Conservation (phyloP, 2,113 vertebrate genomes). For the Sigmodon hispidus region DNA sequence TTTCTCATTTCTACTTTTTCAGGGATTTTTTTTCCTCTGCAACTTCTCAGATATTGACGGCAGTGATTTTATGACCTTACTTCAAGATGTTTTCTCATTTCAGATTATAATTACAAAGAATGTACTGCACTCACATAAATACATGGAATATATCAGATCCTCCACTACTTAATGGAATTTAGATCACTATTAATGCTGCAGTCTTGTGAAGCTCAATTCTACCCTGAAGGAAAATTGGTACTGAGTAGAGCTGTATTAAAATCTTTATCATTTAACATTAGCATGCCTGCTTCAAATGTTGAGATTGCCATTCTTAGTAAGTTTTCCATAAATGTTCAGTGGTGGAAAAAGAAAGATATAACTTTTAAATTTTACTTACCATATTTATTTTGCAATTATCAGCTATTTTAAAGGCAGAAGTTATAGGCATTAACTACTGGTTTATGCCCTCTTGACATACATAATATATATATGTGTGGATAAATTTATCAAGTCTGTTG, state of each 20-base stretch:
- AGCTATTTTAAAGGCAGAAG: background rate
- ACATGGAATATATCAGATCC: background rate
- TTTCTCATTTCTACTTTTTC: background rate
- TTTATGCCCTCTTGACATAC: background rate
- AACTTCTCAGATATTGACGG: background rate
- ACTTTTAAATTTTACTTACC: background rate
- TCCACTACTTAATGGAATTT: background rate
- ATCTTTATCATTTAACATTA: background rate
- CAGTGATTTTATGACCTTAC: background rate
- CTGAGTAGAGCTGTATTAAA: background rate
- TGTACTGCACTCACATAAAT: background rate
- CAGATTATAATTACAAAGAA: background rate
- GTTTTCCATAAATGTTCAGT: background rate
- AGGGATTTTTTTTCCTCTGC: background rate
- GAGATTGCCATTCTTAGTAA: background rate
- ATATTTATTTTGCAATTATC: conserved; percentile 8
- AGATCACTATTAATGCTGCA: background rate
- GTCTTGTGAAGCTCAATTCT: background rate
- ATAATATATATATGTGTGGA: background rate
- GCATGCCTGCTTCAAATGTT: background rate
- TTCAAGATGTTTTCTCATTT: background rate
- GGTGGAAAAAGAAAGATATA: background rate
- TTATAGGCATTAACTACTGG: background rate
- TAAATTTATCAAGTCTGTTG: background rate
- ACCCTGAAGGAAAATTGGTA: background rate